Conservation (phyloP, 2,888 invertebrate genomes). For the Stenurella melanura region DNA sequence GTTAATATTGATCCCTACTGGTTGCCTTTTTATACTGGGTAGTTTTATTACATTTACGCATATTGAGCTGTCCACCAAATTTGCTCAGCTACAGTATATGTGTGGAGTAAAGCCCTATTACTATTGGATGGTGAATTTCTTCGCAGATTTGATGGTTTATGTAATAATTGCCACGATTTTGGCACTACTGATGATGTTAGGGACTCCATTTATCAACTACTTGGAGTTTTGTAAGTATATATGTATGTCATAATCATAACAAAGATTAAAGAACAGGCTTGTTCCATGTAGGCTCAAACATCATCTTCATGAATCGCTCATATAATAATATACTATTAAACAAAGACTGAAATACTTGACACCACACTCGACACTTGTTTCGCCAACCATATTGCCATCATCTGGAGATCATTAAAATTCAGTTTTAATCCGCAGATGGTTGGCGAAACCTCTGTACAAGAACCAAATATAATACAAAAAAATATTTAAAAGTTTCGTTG, state of each 20-base stretch:
- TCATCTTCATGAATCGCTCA: too few species aligned
- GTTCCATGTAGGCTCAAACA: too few species aligned
- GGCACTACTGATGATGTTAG: conserved; percentile 45
- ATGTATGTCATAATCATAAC: background rate
- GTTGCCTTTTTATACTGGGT: conserved; percentile 72
- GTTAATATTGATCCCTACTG: conserved; percentile 69
- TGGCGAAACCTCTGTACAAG: too few species aligned
- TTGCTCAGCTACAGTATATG: conserved; percentile 82
- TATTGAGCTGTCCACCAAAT: conserved; percentile 77
- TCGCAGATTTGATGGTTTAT: conserved; percentile 75
- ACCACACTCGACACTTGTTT: too few species aligned
- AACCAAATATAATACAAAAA: too few species aligned
- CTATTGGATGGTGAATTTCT: conserved; percentile 80
- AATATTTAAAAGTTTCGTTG: too few species aligned
- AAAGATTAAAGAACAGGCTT: too few species aligned
- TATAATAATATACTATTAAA: too few species aligned
- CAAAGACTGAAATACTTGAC: too few species aligned
- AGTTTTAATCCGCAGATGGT: too few species aligned
- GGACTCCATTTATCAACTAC: conserved; percentile 46
- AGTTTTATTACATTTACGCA: conserved; percentile 79
- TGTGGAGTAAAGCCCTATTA: conserved; percentile 77
- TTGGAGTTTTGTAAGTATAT: conserved; percentile 66
- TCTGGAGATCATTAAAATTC: too few species aligned
- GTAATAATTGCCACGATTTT: conserved; percentile 52
- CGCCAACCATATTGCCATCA: too few species aligned